Evolutionary conservation across 37 sponge, comb jelly and placozoan species (phyloP).

Genomic region (Geodia barretti): DNA sequence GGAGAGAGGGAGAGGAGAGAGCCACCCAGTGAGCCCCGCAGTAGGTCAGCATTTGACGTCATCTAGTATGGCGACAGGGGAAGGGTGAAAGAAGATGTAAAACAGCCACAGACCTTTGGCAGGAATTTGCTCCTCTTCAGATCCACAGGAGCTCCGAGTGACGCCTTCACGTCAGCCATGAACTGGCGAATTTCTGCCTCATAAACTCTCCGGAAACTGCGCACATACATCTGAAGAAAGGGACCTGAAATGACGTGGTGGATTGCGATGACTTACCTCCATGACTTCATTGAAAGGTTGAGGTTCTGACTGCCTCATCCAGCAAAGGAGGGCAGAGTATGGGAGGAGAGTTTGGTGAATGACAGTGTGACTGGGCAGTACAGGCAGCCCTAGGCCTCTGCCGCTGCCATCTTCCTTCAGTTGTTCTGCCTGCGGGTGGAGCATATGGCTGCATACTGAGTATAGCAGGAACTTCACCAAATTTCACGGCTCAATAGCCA

Average conservation of each 20-base stretch:
- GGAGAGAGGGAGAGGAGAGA: constrained; percentile 2
- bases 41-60: neutral
- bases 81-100: too few relatives aligned
- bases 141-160: constrained; percentile 8
- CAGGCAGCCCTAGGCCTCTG: constrained; percentile 13
- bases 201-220: constrained; percentile 45
- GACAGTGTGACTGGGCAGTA: constrained; percentile 35
- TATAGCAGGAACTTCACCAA: too few relatives aligned
- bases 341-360: constrained; percentile 50
- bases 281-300: constrained; percentile 25
- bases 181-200: constrained; percentile 40
- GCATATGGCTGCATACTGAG: too few relatives aligned
- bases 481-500: too few relatives aligned
- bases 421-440: constrained; percentile 7
- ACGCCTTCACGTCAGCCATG: constrained; percentile 16
- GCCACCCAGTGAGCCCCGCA: neutral
- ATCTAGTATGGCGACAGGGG: too few relatives aligned
- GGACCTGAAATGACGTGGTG: too few relatives aligned
- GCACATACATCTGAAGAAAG: constrained; percentile 26
- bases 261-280: too few relatives aligned
- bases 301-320: constrained; percentile 65
- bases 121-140: constrained; percentile 6
- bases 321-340: constrained; percentile 53
- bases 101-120: neutral
- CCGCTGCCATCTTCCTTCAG: constrained; percentile 7